A percentile compares a stretch with the other conserved stretches of the same genome.
phyloP scores from a whole-genome alignment of 2,888 invertebrate species.

The Trachelus iudaicus region DNA sequence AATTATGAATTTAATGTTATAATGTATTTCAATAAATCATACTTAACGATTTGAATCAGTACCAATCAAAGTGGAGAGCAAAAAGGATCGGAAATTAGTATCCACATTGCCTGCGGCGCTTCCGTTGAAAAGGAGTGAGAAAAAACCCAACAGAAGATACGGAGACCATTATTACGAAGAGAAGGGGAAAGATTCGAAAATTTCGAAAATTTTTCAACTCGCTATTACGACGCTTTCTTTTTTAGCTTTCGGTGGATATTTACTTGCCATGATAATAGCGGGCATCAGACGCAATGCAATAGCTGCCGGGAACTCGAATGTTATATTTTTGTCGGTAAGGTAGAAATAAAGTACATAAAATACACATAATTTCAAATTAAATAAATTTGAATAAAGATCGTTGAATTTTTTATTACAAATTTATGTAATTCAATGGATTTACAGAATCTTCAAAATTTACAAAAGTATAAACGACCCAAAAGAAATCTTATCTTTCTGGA shows the following conservation, averaged over 20 bases:
- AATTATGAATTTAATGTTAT: conserved; percentile 6
- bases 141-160: conserved; percentile 49
- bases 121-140: conserved; percentile 41
- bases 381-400: neutral
- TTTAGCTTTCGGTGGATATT: conserved; percentile 86
- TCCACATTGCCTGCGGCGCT: conserved; percentile 48
- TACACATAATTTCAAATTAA: neutral
- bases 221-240: conserved; percentile 84
- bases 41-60: neutral
- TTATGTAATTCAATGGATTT: neutral
- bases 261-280: conserved; percentile 81
- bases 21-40: neutral
- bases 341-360: neutral
- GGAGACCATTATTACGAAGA: conserved; percentile 68
- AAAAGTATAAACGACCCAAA: conserved; percentile 52
- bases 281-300: conserved; percentile 75
- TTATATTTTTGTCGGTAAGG: conserved; percentile 58
- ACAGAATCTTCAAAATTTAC: conserved; percentile 41
- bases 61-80: neutral
- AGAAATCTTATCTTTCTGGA: conserved; percentile 40
- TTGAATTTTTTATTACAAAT: neutral
- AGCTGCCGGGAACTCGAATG: conserved; percentile 46
- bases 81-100: conserved; percentile 5
- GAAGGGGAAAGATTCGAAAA: conserved; percentile 70
- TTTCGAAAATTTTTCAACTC: conserved; percentile 81